Evolutionary conservation across 2,797 vertebrate species (phyloP), one percentile per base, ranked within the genome.

Genomic region (Todus mexicanus): DNA sequence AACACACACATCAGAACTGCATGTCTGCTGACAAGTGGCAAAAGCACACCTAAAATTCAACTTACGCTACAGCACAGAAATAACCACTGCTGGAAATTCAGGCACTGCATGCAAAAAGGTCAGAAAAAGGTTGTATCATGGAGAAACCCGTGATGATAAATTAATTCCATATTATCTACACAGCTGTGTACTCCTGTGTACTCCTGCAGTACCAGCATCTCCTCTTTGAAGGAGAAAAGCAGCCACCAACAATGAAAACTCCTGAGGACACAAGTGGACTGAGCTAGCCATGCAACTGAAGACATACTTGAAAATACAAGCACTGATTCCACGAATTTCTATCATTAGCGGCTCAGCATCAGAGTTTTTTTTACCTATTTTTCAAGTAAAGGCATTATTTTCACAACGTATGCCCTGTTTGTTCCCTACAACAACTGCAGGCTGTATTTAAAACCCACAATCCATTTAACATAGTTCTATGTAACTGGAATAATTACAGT

Each of bases 401-500:
- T 29, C 45, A 29, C 10, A 68, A 33, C 0, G 1, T 2, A 23
- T 2, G 17, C 7, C 29, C 25, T 12, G 4, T 31, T 5, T 37
- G 6, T 15, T 79, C 56, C 83, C 40, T 42, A 37, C n/a, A 79
- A 37, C n/a, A 79, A 12, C 50, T 26, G 9, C 56, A 85, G 47
- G 23, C 11, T 25, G 26, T 18, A 26, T 73, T 45, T 63, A 43
- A 56, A 69, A 92, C 23, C 5, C 78, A 74, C 81, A 64, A 29
- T 42, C 31, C 15, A 37, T 51, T 73, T 14, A 33, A 65, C 51
- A 8, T 4, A 53, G 23, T 50, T 56, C 27, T 60, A 37, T 45
- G 60, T n/a, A 63, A 85, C 68, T 1, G 25, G 43, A 29, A 84
- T 93, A 96, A 96, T 98, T 97, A 99, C 99, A 96, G 98, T 99